Evolutionary conservation across 2,797 vertebrate genomes (phyloP).

Genomic region (Danio choprae): DNA sequence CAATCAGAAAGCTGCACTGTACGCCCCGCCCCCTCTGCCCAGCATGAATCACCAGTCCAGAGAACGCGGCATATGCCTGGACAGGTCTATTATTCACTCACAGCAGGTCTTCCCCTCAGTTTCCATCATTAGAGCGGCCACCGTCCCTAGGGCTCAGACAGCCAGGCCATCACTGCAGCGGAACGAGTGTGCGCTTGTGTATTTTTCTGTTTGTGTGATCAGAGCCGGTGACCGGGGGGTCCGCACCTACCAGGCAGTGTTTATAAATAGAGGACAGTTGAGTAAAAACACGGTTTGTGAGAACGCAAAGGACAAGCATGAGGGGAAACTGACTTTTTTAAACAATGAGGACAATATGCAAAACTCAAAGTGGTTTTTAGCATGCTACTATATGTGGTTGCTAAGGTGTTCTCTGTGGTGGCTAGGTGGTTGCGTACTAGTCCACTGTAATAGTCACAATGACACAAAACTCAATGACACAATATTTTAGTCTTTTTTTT

Average conservation of each 20-base stretch:
- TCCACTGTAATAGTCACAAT: no score
- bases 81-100: conserved; percentile 49
- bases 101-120: conserved; percentile 42
- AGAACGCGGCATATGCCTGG: conserved; percentile 22
- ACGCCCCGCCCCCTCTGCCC: background rate
- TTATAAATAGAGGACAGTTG: conserved; percentile 51
- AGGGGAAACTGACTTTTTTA: conserved; percentile 2
- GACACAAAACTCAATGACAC: no score
- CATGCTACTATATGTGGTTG: no score
- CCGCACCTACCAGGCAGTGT: conserved; percentile 15
- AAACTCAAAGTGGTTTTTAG: background rate
- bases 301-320: conserved; percentile 14
- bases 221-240: conserved; percentile 25
- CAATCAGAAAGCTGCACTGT: background rate
- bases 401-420: no score
- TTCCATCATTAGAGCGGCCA: conserved; percentile 48
- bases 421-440: no score
- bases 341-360: no score
- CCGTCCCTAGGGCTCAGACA: conserved; percentile 43
- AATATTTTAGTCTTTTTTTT: no score
- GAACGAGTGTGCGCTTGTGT: conserved; percentile 25
- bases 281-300: conserved; percentile 32
- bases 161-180: conserved; percentile 35
- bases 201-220: conserved; percentile 18
- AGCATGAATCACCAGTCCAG: conserved; percentile 23